These are phyloP conservation scores for Penelope pileata DNA, from an alignment of 2,113 vertebrate species.

Conservation along the genomic window DNA sequence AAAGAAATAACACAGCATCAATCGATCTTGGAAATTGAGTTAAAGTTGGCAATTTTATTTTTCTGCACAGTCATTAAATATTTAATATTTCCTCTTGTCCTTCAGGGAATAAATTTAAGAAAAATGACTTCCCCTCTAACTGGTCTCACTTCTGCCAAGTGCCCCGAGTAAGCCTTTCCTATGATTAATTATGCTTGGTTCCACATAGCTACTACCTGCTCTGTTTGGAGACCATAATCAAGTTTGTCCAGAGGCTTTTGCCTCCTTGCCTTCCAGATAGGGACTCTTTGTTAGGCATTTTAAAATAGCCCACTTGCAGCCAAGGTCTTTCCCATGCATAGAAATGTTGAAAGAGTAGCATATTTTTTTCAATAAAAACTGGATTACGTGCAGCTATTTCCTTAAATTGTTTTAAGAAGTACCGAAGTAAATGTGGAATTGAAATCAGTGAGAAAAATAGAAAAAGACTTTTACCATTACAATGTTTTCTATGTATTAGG, in stretches of 20 bases:
- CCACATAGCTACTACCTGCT: not conserved
- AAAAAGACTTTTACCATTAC: not conserved
- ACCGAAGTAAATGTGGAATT: not conserved
- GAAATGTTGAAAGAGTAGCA: not conserved
- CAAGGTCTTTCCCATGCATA: not conserved
- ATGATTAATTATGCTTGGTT: not conserved
- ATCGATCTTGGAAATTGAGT: slow-evolving; percentile 18
- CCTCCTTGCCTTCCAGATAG: not conserved
- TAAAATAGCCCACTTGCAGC: not conserved
- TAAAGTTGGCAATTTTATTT: slow-evolving; percentile 31
- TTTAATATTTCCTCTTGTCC: slow-evolving; percentile 16
- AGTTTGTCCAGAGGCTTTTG: not conserved
- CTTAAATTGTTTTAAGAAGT: not conserved
- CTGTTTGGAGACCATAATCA: not conserved
- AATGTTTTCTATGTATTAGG: not conserved
- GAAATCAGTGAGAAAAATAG: not conserved
- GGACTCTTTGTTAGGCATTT: not conserved
- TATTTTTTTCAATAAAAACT: not conserved
- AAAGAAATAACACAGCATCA: slow-evolving; percentile 10
- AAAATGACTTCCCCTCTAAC: not conserved
- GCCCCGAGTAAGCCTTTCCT: not conserved
- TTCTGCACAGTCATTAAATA: not conserved
- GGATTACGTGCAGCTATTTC: not conserved
- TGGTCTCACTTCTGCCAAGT: not conserved
- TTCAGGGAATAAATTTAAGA: not conserved